phyloP scores from a whole-genome alignment of 2,888 invertebrate genomes.

The Dicranocentrus wangi region DNA sequence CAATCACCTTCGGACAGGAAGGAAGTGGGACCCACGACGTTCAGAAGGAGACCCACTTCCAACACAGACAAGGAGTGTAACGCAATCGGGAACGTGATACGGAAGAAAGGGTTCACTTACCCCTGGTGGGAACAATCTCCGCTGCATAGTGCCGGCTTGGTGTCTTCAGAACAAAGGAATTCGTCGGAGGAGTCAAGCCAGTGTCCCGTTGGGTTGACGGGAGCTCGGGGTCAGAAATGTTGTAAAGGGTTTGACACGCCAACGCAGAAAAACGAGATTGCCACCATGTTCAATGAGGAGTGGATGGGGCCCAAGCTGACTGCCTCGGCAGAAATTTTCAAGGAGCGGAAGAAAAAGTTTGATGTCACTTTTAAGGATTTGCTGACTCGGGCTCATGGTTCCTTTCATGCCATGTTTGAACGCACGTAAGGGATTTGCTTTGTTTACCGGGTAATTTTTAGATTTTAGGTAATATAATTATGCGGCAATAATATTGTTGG shows the following conservation, averaged over 20 bases:
- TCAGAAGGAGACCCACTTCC: conserved; percentile 1
- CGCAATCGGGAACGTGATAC: conserved; percentile 66
- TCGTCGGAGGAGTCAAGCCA: conserved; percentile 38
- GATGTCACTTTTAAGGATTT: conserved; percentile 72
- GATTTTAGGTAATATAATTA: neutral
- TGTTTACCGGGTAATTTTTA: neutral
- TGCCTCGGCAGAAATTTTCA: conserved; percentile 67
- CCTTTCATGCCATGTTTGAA: conserved; percentile 96
- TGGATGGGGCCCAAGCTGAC: conserved; percentile 71
- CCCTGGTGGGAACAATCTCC: conserved; percentile 71
- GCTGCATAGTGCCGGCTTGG: conserved; percentile 19
- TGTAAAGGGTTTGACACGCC: conserved; percentile 68
- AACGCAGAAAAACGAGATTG: conserved; percentile 63
- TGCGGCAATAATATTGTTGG: too few species aligned
- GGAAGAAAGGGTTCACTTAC: conserved; percentile 70
- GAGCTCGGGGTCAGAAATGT: conserved; percentile 65
- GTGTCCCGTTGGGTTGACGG: conserved; percentile 61
- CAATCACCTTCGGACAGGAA: neutral
- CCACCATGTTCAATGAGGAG: conserved; percentile 65
- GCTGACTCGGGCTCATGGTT: conserved; percentile 70
- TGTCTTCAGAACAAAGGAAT: conserved; percentile 22
- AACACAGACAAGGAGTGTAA: conserved; percentile 67
- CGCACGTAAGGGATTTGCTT: conserved; percentile 79
- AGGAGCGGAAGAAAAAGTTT: conserved; percentile 71
- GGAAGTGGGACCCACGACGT: conserved; percentile 31